Evolutionary conservation across 1,140 invertebrate genomes (phyloP), one percentile per base, ranked within the genome.

Genomic region (Archivesica marissinica): DNA sequence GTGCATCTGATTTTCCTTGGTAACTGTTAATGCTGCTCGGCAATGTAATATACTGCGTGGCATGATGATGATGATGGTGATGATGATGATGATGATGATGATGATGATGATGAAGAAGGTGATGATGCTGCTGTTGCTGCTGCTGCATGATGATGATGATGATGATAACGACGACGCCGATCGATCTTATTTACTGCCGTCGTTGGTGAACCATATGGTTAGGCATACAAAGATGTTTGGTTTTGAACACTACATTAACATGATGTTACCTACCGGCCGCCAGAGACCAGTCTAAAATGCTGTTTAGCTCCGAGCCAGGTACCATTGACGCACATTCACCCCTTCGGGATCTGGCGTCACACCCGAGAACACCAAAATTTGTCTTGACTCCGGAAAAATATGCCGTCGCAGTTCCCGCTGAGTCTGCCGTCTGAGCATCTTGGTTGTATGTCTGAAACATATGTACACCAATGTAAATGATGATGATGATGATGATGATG

Each of bases 381-480:
- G 95, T 95, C 92, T 99, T 99, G 0, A 97, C 95, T 0, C 98
- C 98, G 33, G 95, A 95, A 82, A 98, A 96, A 35, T 97, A 94
- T 0, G 98, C 98, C 0, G 98, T 98, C 0, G 97, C 97, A 0
- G 97, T 97, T 30, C 96, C 96, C 0, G 97, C 97, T 0, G 97
- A 98, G 92, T 99, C 98, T 0, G 97, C 96, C 1, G 98, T 97
- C 95, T 97, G 96, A 90, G 96, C 97, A 92, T 99, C 95, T 1
- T 96, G 96, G 84, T 96, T 97, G 92, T 99, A 99, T 0, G 98
- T 98, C 97, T 98, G 91, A n/a, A 89, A 87, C 6, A 64, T 38
- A 33, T 20, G 28, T 39, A 75, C 9, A 23, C n/a, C 9, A 30
- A 23, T 25, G 28, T 25, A 64, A 23, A 33, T 76, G 44, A 56